Base-by-base conservation (phyloP, 2,113 vertebrate genomes). In the Alectura lathami region DNA sequence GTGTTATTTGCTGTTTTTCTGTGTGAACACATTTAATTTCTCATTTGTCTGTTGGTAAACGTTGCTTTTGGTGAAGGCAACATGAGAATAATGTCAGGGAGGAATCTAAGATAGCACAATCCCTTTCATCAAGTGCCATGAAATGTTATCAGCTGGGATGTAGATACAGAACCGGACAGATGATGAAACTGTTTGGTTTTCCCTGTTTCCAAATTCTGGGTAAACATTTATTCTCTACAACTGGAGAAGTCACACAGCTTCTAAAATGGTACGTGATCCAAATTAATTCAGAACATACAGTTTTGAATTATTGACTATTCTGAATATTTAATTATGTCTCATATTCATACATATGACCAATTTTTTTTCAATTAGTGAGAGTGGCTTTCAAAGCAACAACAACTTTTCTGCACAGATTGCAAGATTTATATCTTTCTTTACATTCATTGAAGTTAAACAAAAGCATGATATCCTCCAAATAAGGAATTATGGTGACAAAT, bases 351-450 rank as follows among this genome's bases (percentile, higher is more conserved):
- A 4, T 3, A 18, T 82, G 36, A 60, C 66, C 17, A 73, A n/a
- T 85, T 79, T 72, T 64, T 64, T 77, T 79, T 82, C 57, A 40
- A 20, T 40, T 82, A 85, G 3, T 29, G 8, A 73, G 36, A 95
- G 40, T 36, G 68, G 30, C n/a, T 88, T 60, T 74, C 62, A 82
- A 91, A 91, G 43, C 23, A 93, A 70, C n/a, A 74, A 10, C 40
- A 83, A 59, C 36, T 66, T 32, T 59, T 87, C 60, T 47, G 27
- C 40, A 69, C 36, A 89, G 48, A 53, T 50, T 85, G 57, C 40
- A 95, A 69, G 66, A 82, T 73, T 79, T 89, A 24, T 63, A 36
- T 68, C 48, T 87, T 85, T 82, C 17, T 93, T 87, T 89, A 36
- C 12, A 62, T 83, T 79, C 24, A 48, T 76, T 82, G 32, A 67